phyloP scores from a whole-genome alignment of 2,113 vertebrate species.

The Tiliqua scincoides region DNA sequence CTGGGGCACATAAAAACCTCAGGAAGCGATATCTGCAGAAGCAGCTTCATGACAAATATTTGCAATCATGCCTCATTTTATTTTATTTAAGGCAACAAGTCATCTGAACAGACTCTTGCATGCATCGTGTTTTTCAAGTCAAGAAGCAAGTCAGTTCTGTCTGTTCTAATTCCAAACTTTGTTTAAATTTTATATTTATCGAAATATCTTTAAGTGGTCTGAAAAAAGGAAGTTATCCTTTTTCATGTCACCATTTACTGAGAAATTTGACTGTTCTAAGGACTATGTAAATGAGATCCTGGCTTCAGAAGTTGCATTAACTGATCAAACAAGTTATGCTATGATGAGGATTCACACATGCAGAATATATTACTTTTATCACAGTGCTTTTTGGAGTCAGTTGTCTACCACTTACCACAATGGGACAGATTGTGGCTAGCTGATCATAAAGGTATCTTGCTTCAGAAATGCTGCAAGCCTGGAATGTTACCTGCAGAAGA shows the following conservation, averaged over 20 bases:
- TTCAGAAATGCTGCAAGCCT: slow-evolving; percentile 97
- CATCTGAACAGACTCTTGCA: neutral
- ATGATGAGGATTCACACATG: neutral
- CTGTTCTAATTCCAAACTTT: neutral
- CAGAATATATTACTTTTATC: neutral
- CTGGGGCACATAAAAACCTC: neutral
- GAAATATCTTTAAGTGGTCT: too few species aligned
- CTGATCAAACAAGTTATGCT: neutral
- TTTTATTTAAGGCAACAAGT: neutral
- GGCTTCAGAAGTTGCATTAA: neutral
- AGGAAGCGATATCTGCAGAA: neutral
- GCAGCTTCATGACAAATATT: neutral
- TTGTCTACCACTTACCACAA: slow-evolving; percentile 86
- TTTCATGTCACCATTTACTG: neutral
- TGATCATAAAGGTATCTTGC: slow-evolving; percentile 98
- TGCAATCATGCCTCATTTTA: rapidly evolving
- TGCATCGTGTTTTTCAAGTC: neutral
- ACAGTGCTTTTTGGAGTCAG: rapidly evolving
- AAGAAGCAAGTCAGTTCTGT: neutral
- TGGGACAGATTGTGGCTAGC: slow-evolving; percentile 95
- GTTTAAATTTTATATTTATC: too few species aligned
- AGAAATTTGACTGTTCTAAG: neutral
- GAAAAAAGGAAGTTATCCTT: neutral
- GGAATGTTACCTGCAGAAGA: slow-evolving; percentile 91
- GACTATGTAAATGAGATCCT: neutral